Percentiles rank a stretch among this genome's conserved stretches.
Conservation (phyloP, 2,113 vertebrate genomes). For the Prochilodus magdalenae region DNA sequence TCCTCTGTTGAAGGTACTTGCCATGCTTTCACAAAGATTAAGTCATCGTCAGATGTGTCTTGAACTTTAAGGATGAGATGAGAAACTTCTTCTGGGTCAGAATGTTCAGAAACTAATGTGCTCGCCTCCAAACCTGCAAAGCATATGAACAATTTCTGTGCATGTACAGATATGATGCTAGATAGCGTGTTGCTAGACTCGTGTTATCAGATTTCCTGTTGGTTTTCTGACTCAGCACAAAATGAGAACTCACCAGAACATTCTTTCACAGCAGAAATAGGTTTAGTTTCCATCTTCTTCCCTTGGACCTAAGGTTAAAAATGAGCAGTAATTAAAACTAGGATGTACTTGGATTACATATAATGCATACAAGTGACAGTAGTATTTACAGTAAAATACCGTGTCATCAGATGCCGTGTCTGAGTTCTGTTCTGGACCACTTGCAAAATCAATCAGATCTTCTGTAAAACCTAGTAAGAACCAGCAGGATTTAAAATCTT, state of each 20-base stretch:
- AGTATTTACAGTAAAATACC: constrained; percentile 54
- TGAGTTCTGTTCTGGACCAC: constrained; percentile 18
- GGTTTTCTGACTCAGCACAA: neutral
- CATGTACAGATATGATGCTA: neutral
- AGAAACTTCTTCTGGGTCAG: constrained; percentile 49
- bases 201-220: neutral
- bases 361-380: too few species aligned
- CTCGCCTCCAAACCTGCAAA: constrained; percentile 14
- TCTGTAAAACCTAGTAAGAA: constrained; percentile 20
- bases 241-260: constrained; percentile 56
- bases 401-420: constrained; percentile 44
- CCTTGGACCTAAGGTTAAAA: constrained; percentile 28
- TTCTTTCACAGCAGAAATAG: neutral
- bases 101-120: neutral
- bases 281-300: neutral
- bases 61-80: constrained; percentile 59
- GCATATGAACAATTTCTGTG: neutral
- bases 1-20: neutral
- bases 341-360: too few species aligned
- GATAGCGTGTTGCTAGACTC: neutral
- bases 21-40: constrained; percentile 50
- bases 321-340: neutral
- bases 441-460: constrained; percentile 42
- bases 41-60: constrained; percentile 40
- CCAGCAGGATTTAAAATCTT: neutral